Evolutionary conservation across 2,113 vertebrate genomes (phyloP), one percentile per base, ranked within the genome.

Genomic region (Neogobius melanostomus): DNA sequence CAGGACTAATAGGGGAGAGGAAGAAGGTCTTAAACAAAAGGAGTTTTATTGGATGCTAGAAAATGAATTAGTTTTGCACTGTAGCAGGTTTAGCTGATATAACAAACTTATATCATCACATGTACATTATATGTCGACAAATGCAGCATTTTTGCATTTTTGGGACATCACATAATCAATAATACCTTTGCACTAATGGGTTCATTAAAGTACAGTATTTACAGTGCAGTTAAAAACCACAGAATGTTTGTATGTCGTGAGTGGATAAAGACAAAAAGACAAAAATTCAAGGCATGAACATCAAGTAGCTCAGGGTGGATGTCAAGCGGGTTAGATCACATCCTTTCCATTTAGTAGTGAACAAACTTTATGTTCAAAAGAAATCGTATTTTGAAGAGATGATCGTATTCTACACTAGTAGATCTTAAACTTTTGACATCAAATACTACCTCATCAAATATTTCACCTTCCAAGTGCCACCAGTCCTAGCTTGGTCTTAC

Each of bases 311-410:
- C 93, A 91, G 88, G 89, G 90, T 89, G 83, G 90, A 96, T 95
- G 91, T 92, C 89, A 94, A 75, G 47, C 70, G 83, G 77, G 91
- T 97, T 94, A 97, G 90, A 91, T 96, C 95, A 96, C 82, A 93
- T 95, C 94, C 94, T 95, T 76, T 91, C 69, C 87, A 86, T 91
- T 61, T 84, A 79, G 85, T 91, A 90, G 88, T 88, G 88, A 76
- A 91, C 82, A 88, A 94, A 90, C 89, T 48, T 54, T 75, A 71
- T n/a, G 85, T 51, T 72, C 72, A 82, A 75, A 85, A 85, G 36
- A 81, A 83, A 79, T 82, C 81, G 87, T 72, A 78, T 71, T 12
- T 70, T 66, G 45, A 72, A 59, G 50, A 72, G 76, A 85, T 60
- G 77, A 66, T 50, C 76, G 28, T 36, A 36, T 36, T 36, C 28